Conservation (phyloP, 2,888 invertebrate species). For the Microctonus hyperodae region DNA sequence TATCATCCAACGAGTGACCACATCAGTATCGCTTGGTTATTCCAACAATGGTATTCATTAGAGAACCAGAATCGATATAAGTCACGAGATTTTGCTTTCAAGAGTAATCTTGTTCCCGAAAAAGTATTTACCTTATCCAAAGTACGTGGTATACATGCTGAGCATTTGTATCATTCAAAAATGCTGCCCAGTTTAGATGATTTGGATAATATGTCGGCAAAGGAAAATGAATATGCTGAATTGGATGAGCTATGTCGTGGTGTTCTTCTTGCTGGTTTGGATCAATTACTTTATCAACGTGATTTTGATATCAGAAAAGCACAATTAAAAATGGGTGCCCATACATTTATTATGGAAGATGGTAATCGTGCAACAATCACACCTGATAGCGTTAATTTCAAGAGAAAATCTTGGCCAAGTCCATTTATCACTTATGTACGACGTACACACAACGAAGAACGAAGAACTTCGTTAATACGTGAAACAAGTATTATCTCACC, state of each 20-base stretch:
- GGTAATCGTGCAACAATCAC: constrained; percentile 68
- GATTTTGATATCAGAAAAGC: constrained; percentile 67
- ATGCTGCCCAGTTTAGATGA: constrained; percentile 51
- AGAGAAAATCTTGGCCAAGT: constrained; percentile 62
- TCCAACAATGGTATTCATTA: constrained; percentile 64
- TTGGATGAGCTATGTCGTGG: constrained; percentile 69
- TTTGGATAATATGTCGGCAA: constrained; percentile 48
- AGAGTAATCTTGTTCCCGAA: constrained; percentile 64
- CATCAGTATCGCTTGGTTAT: constrained; percentile 67
- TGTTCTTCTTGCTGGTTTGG: constrained; percentile 68
- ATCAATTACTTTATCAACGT: constrained; percentile 65
- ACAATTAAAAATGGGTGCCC: constrained; percentile 63
- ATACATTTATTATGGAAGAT: constrained; percentile 65
- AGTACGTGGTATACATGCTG: constrained; percentile 66
- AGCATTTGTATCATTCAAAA: constrained; percentile 65
- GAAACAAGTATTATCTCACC: constrained; percentile 70
- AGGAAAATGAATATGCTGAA: constrained; percentile 64
- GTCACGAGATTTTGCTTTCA: constrained; percentile 63
- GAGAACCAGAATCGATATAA: constrained; percentile 48
- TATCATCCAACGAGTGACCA: constrained; percentile 71
- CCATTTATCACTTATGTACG: constrained; percentile 68
- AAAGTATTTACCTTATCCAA: constrained; percentile 67
- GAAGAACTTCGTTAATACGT: constrained; percentile 67
- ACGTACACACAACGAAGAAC: constrained; percentile 67
- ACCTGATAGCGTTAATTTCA: constrained; percentile 72